A percentile compares a stretch with the other conserved stretches of the same genome.
These are phyloP conservation scores for Pseudochromis fuscus DNA, from an alignment of 2,797 vertebrate species.

Conservation along the genomic window DNA sequence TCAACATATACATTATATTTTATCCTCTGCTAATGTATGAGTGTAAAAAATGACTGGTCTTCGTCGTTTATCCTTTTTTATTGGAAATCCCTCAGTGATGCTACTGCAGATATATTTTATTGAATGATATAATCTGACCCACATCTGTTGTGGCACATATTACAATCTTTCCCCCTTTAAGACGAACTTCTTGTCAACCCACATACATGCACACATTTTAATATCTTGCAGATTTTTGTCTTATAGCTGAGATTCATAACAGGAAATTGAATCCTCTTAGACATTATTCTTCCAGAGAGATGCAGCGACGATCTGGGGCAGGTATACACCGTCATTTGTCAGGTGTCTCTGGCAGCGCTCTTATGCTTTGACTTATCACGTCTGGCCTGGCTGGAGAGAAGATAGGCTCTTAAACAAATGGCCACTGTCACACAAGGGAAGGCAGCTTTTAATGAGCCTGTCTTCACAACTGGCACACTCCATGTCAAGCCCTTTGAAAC, in stretches of 20 bases:
- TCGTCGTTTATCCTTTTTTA: constrained; percentile 1
- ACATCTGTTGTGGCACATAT: constrained; percentile 49
- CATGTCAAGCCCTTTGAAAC: constrained; percentile 28
- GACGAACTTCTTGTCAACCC: constrained; percentile 2
- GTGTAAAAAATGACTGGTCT: not conserved
- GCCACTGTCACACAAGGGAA: constrained; percentile 61
- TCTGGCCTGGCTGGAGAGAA: constrained; percentile 59
- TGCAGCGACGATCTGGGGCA: constrained; percentile 37
- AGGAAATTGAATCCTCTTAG: constrained; percentile 67
- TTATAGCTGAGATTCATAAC: constrained; percentile 37
- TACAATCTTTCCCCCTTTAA: constrained; percentile 22
- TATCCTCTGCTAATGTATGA: no score
- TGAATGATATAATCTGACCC: constrained; percentile 43
- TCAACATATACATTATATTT: not conserved
- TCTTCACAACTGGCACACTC: constrained; percentile 52
- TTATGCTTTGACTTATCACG: constrained; percentile 48
- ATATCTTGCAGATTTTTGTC: constrained; percentile 43
- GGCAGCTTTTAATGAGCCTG: constrained; percentile 74
- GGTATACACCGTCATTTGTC: constrained; percentile 64
- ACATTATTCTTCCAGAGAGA: constrained; percentile 52
- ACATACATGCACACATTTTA: constrained; percentile 37
- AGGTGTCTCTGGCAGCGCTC: constrained; percentile 55
- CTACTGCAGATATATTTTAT: constrained; percentile 12
- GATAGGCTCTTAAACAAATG: constrained; percentile 67
- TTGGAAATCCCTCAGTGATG: constrained; percentile 10